Percentiles rank a stretch among this genome's conserved stretches.
Conservation (phyloP, 2,113 vertebrate species). For the Mesitornis unicolor region DNA sequence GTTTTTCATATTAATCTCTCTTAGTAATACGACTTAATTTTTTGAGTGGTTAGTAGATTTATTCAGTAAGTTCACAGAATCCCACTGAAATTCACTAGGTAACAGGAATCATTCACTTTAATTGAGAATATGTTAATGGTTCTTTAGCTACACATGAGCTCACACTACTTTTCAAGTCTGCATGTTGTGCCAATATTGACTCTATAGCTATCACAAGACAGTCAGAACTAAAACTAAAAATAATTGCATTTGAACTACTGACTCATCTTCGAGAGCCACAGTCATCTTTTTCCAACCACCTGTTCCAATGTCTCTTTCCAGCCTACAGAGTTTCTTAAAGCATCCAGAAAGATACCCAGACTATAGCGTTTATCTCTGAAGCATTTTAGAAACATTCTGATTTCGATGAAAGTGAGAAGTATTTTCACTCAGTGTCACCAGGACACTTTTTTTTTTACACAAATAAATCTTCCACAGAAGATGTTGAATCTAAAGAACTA, state of each 20-base stretch:
- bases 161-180: neutral
- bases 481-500: neutral
- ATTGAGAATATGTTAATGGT: neutral
- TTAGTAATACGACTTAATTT: neutral
- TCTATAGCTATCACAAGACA: neutral
- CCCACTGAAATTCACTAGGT: neutral
- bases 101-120: neutral
- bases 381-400: neutral
- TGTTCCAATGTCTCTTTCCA: neutral
- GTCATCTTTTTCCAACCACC: neutral
- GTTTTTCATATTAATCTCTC: neutral
- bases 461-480: neutral
- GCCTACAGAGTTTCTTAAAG: neutral
- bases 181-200: neutral
- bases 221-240: neutral
- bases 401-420: neutral
- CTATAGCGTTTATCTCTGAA: neutral
- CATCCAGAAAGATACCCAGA: neutral
- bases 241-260: neutral
- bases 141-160: neutral
- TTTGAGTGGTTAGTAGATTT: neutral
- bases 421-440: neutral
- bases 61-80: neutral
- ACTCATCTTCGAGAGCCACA: neutral
- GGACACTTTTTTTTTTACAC: neutral